A percentile compares a stretch with the other conserved stretches of the same genome.
Conservation (phyloP, 2,888 invertebrate genomes). For the Lymantria dispar region DNA sequence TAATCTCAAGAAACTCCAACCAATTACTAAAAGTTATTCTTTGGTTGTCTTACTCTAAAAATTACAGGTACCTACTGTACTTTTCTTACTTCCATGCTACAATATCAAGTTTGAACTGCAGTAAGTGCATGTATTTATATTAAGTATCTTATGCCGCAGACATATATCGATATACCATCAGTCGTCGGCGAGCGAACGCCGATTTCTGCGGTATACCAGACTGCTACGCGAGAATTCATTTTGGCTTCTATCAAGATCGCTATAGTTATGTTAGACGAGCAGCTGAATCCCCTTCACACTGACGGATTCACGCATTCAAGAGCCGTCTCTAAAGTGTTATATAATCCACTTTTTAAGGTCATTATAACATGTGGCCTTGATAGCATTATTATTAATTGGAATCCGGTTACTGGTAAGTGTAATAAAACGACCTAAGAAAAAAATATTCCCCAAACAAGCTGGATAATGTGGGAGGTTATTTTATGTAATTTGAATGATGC, state of each 20-base stretch:
- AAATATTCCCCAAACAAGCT: no score
- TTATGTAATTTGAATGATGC: no score
- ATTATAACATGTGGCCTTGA: slow-evolving; percentile 90
- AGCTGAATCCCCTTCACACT: slow-evolving; percentile 85
- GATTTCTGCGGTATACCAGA: slow-evolving; percentile 85
- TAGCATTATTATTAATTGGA: slow-evolving; percentile 92
- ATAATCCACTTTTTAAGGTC: slow-evolving; percentile 88
- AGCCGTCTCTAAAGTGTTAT: slow-evolving; percentile 87
- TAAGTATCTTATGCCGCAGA: slow-evolving; percentile 60
- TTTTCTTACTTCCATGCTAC: no score
- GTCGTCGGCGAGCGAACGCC: slow-evolving; percentile 84
- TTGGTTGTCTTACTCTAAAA: no score
- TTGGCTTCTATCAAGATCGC: slow-evolving; percentile 86
- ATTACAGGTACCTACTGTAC: no score
- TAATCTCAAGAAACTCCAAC: no score
- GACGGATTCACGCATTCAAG: slow-evolving; percentile 88
- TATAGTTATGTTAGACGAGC: slow-evolving; percentile 84
- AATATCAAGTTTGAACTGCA: no score
- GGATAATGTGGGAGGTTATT: no score
- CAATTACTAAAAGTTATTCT: no score
- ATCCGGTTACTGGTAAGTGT: slow-evolving; percentile 85
- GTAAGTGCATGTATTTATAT: slow-evolving; percentile 40
- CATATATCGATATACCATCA: slow-evolving; percentile 84
- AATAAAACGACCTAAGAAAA: no score
- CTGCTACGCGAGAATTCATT: slow-evolving; percentile 84